Base-by-base conservation (phyloP, 2,888 invertebrate species). In the Diplazon laetatorius region DNA sequence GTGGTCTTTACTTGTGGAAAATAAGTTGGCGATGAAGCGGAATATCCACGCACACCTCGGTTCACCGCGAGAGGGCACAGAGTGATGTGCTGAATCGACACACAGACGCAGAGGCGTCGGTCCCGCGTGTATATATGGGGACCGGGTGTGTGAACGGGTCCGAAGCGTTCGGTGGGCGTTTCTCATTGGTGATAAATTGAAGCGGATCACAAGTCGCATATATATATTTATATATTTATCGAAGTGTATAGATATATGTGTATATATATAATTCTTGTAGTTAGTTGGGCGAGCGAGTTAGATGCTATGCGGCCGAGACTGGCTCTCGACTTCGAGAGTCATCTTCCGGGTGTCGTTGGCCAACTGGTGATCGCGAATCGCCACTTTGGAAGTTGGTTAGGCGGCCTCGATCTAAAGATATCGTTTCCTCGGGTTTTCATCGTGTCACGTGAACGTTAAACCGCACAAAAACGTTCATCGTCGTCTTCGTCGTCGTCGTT, bases 391-490 rank as follows among this genome's bases (percentile, higher is more conserved):
- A 84, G 81, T 80, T 80, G n/a, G n/a, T n/a, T n/a, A n/a, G n/a
- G n/a, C 83, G 85, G 82, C 84, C 85, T 82, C 84, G 87, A 85
- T 88, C 88, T 87, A 89, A 89, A 89, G 88, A 89, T 89, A 90
- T 80, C 83, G 82, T 68, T 65, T 59, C 76, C 80, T 83, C 69
- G 79, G 59, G 80, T 66, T 55, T 39, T 71, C 65, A n/a, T n/a
- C 68, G 37, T 74, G 59, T 66, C 69, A 73, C 63, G 74, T 71
- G 57, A 48, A n/a, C 22, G 25, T 16, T 62, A 44, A 79, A 50
- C 42, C 75, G 68, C 60, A 76, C 68, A 71, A 76, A 79, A 71
- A n/a, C n/a, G n/a, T n/a, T n/a, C n/a, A n/a, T n/a, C n/a, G n/a
- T n/a, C n/a, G n/a, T n/a, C n/a, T n/a, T n/a, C n/a, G n/a, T n/a